Evolutionary conservation across 2,888 invertebrate genomes (phyloP).

Genomic region (Chouioia cunea): DNA sequence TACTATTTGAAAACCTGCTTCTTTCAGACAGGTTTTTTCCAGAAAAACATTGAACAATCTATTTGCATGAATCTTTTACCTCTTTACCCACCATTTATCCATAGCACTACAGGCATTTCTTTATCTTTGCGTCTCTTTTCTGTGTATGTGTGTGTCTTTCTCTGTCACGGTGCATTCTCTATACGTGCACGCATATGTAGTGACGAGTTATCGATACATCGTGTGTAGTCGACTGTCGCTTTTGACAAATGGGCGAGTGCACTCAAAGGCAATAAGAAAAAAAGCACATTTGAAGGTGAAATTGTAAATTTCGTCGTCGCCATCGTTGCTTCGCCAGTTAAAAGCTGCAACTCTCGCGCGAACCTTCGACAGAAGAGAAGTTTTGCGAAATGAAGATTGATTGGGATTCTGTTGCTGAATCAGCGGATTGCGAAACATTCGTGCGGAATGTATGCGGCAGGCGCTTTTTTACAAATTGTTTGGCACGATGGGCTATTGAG

Average conservation of each 20-base stretch:
- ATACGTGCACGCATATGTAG: background rate
- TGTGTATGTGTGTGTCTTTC: too few species aligned
- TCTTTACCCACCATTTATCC: slow-evolving; percentile 5
- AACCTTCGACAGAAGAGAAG: background rate
- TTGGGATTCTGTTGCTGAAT: slow-evolving; percentile 33
- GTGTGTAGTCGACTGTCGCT: slow-evolving; percentile 29
- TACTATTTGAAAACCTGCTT: too few species aligned
- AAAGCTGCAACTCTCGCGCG: background rate
- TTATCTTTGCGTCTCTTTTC: slow-evolving; percentile 4
- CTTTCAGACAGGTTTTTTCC: too few species aligned
- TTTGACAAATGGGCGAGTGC: slow-evolving; percentile 41
- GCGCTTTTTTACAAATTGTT: slow-evolving; percentile 8
- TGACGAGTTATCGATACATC: slow-evolving; percentile 39
- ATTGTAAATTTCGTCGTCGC: slow-evolving; percentile 21
- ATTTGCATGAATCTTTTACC: background rate
- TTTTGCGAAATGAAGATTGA: slow-evolving; percentile 37
- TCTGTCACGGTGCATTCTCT: background rate
- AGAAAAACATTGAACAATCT: background rate
- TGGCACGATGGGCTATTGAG: too few species aligned
- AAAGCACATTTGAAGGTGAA: slow-evolving; percentile 8
- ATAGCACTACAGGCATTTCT: background rate
- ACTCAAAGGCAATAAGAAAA: slow-evolving; percentile 13
- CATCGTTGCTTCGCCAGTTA: too few species aligned
- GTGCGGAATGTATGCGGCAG: background rate
- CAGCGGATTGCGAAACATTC: slow-evolving; percentile 41